Evolutionary conservation across 23 tunicate genomes (phyloP).

Genomic region (Halocynthia roretzi): DNA sequence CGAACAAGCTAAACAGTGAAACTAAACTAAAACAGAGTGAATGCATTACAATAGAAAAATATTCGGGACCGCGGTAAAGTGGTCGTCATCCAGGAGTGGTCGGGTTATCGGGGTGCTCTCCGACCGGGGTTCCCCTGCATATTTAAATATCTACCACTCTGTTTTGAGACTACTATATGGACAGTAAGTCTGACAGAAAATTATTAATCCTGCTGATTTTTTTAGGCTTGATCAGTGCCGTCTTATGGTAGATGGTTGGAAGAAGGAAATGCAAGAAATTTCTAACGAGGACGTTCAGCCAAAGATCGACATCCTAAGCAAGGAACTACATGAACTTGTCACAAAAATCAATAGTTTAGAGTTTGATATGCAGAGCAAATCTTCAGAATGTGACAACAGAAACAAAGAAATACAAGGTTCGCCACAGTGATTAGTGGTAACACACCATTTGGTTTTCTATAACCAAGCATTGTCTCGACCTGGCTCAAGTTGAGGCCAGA

Average conservation of each 20-base stretch:
- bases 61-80: too few species aligned
- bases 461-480: not conserved
- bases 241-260: constrained; percentile 58
- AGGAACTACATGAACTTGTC: constrained; percentile 20
- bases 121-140: too few species aligned
- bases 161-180: too few species aligned
- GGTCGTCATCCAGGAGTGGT: too few species aligned
- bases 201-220: not conserved
- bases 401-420: constrained; percentile 27
- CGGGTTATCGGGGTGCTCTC: too few species aligned
- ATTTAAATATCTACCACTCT: too few species aligned
- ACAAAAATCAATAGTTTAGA: constrained; percentile 46
- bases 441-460: too few species aligned
- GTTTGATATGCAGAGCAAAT: constrained; percentile 17
- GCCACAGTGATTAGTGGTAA: not conserved
- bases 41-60: too few species aligned
- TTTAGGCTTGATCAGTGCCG: constrained; percentile 52
- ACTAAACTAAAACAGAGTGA: too few species aligned
- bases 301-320: constrained; percentile 39
- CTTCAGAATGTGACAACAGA: constrained; percentile 3
- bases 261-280: constrained; percentile 35
- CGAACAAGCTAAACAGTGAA: too few species aligned
- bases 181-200: too few species aligned
- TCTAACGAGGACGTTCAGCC: constrained; percentile 39
- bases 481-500: constrained; percentile 3